Evolutionary conservation across 2,113 vertebrate species (phyloP).

Genomic region (Alectura lathami): DNA sequence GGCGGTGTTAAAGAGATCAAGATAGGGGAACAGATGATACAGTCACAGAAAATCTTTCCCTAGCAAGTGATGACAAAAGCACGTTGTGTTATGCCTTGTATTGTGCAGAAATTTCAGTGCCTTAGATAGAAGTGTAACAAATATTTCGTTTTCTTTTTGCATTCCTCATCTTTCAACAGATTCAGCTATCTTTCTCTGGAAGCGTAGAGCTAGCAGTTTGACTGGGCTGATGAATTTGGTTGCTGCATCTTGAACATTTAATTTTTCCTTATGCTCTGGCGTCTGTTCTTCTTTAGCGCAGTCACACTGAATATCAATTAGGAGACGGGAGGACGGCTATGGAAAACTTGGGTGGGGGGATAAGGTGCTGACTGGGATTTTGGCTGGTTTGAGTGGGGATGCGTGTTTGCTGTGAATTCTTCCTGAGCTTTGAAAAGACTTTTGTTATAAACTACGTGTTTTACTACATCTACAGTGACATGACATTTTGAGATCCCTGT

Average conservation of each 20-base stretch:
- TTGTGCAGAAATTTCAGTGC: neutral
- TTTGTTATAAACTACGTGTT: neutral
- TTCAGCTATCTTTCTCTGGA: conserved; percentile 15
- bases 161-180: neutral
- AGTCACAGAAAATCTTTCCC: neutral
- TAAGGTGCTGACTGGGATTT: neutral
- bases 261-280: conserved; percentile 69
- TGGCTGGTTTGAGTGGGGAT: neutral
- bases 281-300: conserved; percentile 58
- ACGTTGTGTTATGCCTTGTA: neutral
- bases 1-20: neutral
- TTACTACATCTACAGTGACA: neutral
- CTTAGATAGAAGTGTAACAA: neutral
- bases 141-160: conserved; percentile 2
- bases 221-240: conserved; percentile 40
- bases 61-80: neutral
- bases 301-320: conserved; percentile 71
- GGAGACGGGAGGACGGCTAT: conserved; percentile 12
- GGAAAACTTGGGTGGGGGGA: neutral
- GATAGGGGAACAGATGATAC: neutral
- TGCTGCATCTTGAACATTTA: conserved; percentile 39
- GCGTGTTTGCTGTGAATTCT: neutral
- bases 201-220: conserved; percentile 29
- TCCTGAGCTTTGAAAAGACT: neutral
- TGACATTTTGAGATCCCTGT: neutral